Evolutionary conservation across 2,797 vertebrate species (phyloP).

Genomic region (Cynodonichthys magdalenae): DNA sequence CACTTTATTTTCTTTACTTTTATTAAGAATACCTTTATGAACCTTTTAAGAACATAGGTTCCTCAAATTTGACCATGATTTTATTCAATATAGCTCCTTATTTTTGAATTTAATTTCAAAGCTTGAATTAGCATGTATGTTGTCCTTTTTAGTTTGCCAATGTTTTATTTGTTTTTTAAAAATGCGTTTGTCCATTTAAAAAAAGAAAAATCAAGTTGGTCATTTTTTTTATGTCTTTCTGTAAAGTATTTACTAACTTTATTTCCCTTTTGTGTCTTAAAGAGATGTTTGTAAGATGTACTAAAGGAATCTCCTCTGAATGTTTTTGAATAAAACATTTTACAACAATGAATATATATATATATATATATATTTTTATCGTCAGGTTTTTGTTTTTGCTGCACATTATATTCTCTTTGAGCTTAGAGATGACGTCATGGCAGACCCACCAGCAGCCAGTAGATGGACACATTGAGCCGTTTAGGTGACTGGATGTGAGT

Average conservation of each 20-base stretch:
- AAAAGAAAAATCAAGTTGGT: conserved; percentile 24
- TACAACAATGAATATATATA: no score
- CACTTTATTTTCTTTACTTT: conserved; percentile 28
- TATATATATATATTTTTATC: no score
- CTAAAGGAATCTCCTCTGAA: conserved; percentile 63
- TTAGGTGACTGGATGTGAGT: background rate
- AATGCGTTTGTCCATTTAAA: conserved; percentile 11
- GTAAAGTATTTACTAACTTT: conserved; percentile 52
- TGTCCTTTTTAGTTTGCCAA: conserved; percentile 53
- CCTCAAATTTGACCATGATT: conserved; percentile 21
- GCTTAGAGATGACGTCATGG: conserved; percentile 53
- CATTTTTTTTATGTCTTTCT: conserved; percentile 41
- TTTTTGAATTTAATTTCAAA: conserved; percentile 13
- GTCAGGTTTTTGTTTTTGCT: background rate
- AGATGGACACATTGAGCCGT: conserved; percentile 63
- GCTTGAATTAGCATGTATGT: conserved; percentile 20
- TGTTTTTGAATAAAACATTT: conserved; percentile 76
- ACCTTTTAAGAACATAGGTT: conserved; percentile 46
- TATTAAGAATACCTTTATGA: conserved; percentile 5
- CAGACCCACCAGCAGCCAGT: conserved; percentile 48
- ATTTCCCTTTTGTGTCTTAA: conserved; percentile 51
- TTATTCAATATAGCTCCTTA: background rate
- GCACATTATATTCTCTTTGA: background rate
- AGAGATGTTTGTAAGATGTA: conserved; percentile 72
- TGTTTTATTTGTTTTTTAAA: conserved; percentile 10